Percentiles rank a stretch among this genome's conserved stretches.
Evolutionary conservation across 2,888 invertebrate species (phyloP).

Genomic region (Ectemnius lituratus): DNA sequence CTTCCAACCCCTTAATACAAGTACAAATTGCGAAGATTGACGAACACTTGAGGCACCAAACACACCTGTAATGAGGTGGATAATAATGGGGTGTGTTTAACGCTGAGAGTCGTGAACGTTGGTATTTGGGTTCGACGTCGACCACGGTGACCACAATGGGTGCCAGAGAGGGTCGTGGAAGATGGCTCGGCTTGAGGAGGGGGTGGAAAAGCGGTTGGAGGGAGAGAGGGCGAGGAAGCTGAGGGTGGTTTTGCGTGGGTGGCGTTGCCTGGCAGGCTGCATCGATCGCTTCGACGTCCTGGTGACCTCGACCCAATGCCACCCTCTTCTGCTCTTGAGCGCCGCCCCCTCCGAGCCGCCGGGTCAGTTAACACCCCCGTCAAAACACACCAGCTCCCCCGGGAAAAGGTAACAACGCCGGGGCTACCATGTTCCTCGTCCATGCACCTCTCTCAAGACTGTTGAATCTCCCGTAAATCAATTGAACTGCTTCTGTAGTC

Average conservation of each 20-base stretch:
- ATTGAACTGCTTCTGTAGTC: too few relatives aligned
- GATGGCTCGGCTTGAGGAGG: slow-evolving; percentile 6
- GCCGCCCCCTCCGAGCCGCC: slow-evolving; percentile 68
- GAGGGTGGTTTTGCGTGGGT: slow-evolving; percentile 40
- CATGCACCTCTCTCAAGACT: too few relatives aligned
- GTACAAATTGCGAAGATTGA: too few relatives aligned
- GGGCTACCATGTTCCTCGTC: too few relatives aligned
- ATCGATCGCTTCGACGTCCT: slow-evolving; percentile 81
- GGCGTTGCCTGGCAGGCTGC: slow-evolving; percentile 77
- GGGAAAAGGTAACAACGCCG: too few relatives aligned
- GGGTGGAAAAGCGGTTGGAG: background rate
- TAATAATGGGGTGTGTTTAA: background rate
- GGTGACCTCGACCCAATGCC: slow-evolving; percentile 83
- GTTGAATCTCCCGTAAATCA: too few relatives aligned
- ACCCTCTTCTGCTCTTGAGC: slow-evolving; percentile 74
- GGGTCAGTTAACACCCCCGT: slow-evolving; percentile 71
- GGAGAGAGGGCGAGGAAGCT: slow-evolving; percentile 11
- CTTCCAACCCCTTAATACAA: too few relatives aligned
- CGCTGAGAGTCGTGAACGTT: slow-evolving; percentile 8
- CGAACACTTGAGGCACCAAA: too few relatives aligned
- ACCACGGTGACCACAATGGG: slow-evolving; percentile 6
- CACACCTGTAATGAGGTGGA: slow-evolving; percentile 22
- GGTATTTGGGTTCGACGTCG: slow-evolving; percentile 30
- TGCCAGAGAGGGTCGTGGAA: slow-evolving; percentile 24
- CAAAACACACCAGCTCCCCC: slow-evolving; percentile 61